phyloP scores from a whole-genome alignment of 2,888 invertebrate species.

The Rhamphomyia laevipes region DNA sequence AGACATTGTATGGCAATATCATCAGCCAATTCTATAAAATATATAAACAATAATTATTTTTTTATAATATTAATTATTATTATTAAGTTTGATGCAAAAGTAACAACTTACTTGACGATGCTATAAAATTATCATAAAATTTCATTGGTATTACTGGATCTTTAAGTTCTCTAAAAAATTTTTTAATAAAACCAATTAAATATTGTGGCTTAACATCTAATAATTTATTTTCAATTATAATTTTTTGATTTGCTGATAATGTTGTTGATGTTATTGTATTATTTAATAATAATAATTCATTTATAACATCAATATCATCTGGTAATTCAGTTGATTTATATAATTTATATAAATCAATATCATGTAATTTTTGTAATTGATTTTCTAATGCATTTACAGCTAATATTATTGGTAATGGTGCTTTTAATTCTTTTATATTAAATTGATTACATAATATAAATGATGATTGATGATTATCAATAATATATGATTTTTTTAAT shows the following conservation, averaged over 20 bases:
- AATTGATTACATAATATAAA: slow-evolving; percentile 46
- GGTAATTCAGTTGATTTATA: slow-evolving; percentile 43
- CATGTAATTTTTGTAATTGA: slow-evolving; percentile 20
- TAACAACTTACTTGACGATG: slow-evolving; percentile 36
- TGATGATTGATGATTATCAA: not conserved
- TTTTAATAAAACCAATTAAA: slow-evolving; percentile 46
- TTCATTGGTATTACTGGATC: slow-evolving; percentile 64
- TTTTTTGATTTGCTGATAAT: not conserved
- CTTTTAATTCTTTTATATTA: slow-evolving; percentile 41
- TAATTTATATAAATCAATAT: slow-evolving; percentile 52
- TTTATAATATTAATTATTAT: too few relatives aligned
- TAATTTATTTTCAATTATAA: not conserved
- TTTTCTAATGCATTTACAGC: slow-evolving; percentile 50
- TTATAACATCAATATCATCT: slow-evolving; percentile 44
- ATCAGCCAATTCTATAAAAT: slow-evolving; percentile 13
- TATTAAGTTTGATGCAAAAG: too few relatives aligned
- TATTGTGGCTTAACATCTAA: slow-evolving; percentile 13
- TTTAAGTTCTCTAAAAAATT: slow-evolving; percentile 59
- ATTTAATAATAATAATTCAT: slow-evolving; percentile 24
- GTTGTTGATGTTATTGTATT: not conserved
- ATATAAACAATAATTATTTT: not conserved
- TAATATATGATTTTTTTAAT: not conserved
- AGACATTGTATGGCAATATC: slow-evolving; percentile 45
- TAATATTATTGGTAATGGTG: slow-evolving; percentile 48
- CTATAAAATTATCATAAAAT: slow-evolving; percentile 59